These are phyloP conservation scores for Lutraria rhynchaena DNA, from an alignment of 1,140 invertebrate genomes.

Conservation along the genomic window DNA sequence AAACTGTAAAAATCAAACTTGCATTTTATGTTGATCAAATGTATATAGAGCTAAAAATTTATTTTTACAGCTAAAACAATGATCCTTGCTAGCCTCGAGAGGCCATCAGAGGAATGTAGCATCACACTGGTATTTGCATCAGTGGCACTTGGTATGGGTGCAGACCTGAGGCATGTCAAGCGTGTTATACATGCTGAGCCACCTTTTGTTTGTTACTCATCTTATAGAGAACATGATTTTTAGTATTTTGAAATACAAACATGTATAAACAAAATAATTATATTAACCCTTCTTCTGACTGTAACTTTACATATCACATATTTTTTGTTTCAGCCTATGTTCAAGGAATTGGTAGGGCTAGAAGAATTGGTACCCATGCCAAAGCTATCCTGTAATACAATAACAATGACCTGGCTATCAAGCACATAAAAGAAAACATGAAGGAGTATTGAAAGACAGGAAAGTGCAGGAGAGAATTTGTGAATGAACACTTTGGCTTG, in stretches of 20 bases:
- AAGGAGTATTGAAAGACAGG: conserved; percentile 10
- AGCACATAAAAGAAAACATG: conserved; percentile 10
- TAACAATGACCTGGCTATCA: neutral
- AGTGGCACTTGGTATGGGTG: conserved; percentile 25
- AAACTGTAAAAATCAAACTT: no score
- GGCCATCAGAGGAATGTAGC: neutral
- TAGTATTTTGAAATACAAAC: no score
- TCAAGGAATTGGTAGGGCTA: conserved; percentile 32
- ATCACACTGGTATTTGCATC: conserved; percentile 9
- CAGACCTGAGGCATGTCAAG: conserved; percentile 24
- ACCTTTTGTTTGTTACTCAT: no score
- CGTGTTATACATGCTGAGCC: conserved; percentile 38
- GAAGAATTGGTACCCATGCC: neutral
- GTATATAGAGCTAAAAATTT: no score
- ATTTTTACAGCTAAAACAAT: conserved; percentile 35
- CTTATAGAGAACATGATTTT: no score
- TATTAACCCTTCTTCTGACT: no score
- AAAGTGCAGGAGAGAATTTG: conserved; percentile 15
- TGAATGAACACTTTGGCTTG: conserved; percentile 47
- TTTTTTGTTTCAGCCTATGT: conserved; percentile 35
- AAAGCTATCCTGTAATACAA: conserved; percentile 32
- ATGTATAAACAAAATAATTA: no score
- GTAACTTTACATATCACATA: neutral
- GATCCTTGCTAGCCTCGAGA: conserved; percentile 4
- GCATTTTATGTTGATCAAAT: no score